Percentiles rank a stretch among this genome's conserved stretches.
Evolutionary conservation across 2,888 invertebrate species (phyloP).

Genomic region (Drosophila helvetica): DNA sequence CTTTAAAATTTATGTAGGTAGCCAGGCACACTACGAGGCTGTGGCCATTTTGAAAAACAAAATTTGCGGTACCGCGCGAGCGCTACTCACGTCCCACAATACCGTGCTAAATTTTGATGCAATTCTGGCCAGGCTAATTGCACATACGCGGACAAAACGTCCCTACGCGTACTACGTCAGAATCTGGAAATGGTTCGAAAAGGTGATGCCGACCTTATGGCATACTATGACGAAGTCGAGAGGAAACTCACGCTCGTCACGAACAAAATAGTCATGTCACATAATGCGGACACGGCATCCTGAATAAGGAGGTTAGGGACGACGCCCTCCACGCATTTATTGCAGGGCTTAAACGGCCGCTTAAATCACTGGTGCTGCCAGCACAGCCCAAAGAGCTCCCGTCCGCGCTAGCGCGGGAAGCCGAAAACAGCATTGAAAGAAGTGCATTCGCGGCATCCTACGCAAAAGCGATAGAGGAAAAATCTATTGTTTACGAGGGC

Average conservation of each 20-base stretch:
- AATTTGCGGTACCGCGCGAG: background rate
- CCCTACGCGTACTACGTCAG: background rate
- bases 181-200: slow-evolving; percentile 5
- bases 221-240: slow-evolving; percentile 11
- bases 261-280: too few relatives aligned
- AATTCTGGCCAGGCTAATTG: slow-evolving; percentile 1
- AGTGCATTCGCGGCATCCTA: slow-evolving; percentile 14
- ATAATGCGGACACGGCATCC: too few relatives aligned
- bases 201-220: background rate
- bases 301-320: too few relatives aligned
- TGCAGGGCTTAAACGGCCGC: too few relatives aligned
- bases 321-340: too few relatives aligned
- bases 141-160: slow-evolving; percentile 12
- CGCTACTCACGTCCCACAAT: background rate
- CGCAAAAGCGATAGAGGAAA: slow-evolving; percentile 16
- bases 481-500: slow-evolving; percentile 2
- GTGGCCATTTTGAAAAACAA: slow-evolving; percentile 34
- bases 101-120: slow-evolving; percentile 1
- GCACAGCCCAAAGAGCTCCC: slow-evolving; percentile 14
- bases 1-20: slow-evolving; percentile 25
- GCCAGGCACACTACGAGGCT: slow-evolving; percentile 29
- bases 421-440: slow-evolving; percentile 10
- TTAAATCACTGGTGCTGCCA: too few relatives aligned
- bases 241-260: slow-evolving; percentile 15
- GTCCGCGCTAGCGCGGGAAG: slow-evolving; percentile 5